Conservation (phyloP, 2,888 invertebrate genomes). For the Apeira syringaria region DNA sequence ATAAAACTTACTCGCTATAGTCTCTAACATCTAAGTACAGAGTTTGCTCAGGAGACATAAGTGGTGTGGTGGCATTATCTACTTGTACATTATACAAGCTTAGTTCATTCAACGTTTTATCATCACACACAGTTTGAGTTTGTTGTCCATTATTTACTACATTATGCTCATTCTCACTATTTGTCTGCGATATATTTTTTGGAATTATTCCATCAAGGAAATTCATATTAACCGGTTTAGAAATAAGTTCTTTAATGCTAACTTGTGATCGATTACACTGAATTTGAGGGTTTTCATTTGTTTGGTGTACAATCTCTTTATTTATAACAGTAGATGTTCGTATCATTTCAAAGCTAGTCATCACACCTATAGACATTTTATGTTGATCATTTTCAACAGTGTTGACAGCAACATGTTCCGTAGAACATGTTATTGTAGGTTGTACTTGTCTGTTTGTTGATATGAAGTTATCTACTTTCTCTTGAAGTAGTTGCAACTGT, state of each 20-base stretch:
- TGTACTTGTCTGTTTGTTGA: slow-evolving; percentile 43
- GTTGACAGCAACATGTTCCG: slow-evolving; percentile 58
- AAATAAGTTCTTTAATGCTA: slow-evolving; percentile 65
- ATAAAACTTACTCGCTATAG: slow-evolving; percentile 70
- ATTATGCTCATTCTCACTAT: slow-evolving; percentile 4
- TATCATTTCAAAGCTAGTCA: slow-evolving; percentile 88
- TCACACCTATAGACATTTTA: slow-evolving; percentile 88
- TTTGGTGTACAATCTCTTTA: slow-evolving; percentile 61
- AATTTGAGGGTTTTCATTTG: slow-evolving; percentile 62
- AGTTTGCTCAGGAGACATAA: slow-evolving; percentile 73
- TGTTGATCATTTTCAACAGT: slow-evolving; percentile 61
- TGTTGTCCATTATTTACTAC: slow-evolving; percentile 13
- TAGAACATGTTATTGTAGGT: slow-evolving; percentile 48
- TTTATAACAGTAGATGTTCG: slow-evolving; percentile 74
- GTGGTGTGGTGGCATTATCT: slow-evolving; percentile 72
- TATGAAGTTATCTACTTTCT: slow-evolving; percentile 85
- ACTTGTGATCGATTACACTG: slow-evolving; percentile 73
- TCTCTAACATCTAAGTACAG: slow-evolving; percentile 74
- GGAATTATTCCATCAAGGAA: slow-evolving; percentile 73
- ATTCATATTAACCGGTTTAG: slow-evolving; percentile 60
- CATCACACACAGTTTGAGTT: slow-evolving; percentile 48
- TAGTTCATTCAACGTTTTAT: slow-evolving; percentile 72
- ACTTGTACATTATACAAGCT: slow-evolving; percentile 74
- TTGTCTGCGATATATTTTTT: slow-evolving; percentile 29
- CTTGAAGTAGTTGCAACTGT: slow-evolving; percentile 85